These are phyloP conservation scores for Dusona sp. DNA, from an alignment of 2,888 invertebrate species.

Conservation along the genomic window DNA sequence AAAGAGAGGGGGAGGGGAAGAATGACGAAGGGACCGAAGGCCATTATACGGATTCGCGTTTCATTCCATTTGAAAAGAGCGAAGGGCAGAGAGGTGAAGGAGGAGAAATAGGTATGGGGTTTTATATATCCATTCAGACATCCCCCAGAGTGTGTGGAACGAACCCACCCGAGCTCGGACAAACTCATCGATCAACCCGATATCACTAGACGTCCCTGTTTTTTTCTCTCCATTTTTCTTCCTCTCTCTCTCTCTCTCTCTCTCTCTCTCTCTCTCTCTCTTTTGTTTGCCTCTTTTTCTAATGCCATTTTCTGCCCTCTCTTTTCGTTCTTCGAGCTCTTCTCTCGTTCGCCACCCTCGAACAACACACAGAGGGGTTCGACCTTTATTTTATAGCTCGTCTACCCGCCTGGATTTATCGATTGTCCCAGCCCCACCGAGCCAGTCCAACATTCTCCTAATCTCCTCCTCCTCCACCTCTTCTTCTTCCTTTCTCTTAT, in stretches of 20 bases:
- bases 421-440: slow-evolving; percentile 55
- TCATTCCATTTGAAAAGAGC: slow-evolving; percentile 51
- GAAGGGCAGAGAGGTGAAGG: slow-evolving; percentile 29
- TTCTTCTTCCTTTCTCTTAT: slow-evolving; percentile 28
- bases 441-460: slow-evolving; percentile 49
- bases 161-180: slow-evolving; percentile 52
- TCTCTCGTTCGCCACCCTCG: slow-evolving; percentile 46
- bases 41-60: slow-evolving; percentile 58
- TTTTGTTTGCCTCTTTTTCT: slow-evolving; percentile 30
- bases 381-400: slow-evolving; percentile 63
- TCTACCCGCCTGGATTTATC: slow-evolving; percentile 63
- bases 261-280: background rate
- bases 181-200: slow-evolving; percentile 66
- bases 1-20: slow-evolving; percentile 55
- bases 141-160: slow-evolving; percentile 39
- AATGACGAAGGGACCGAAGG: slow-evolving; percentile 62
- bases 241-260: slow-evolving; percentile 9
- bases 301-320: slow-evolving; percentile 23
- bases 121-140: slow-evolving; percentile 56
- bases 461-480: slow-evolving; percentile 48
- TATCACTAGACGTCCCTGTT: slow-evolving; percentile 57
- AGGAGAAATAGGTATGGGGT: background rate
- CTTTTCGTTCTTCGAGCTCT: slow-evolving; percentile 26
- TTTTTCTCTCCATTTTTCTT: slow-evolving; percentile 13
- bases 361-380: slow-evolving; percentile 49